Base-by-base conservation (phyloP, 2,113 vertebrate species). In the Panthera leo region DNA sequence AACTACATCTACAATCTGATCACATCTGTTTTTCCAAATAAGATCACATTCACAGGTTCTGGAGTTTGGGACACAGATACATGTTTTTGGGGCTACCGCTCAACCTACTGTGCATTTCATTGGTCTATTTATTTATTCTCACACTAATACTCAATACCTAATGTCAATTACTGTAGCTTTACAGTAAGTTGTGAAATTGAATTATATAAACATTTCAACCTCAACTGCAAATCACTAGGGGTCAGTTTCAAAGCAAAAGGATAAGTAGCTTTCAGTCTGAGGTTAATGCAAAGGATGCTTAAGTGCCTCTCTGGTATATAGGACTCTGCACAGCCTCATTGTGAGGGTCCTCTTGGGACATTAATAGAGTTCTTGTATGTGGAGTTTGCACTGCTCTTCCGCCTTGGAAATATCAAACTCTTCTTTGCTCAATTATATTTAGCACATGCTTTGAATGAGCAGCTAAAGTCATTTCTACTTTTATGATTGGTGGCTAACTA, bases 161-260 rank as follows among this genome's bases (percentile, higher is more conserved):
- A 25, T 55, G 21, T 23, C 55, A 48, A 25, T 94, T 91, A 91
- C 5, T 31, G 16, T 58, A 82, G 29, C 34, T 91, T 91, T 79
- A 65, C 53, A 67, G 39, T 80, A 85, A 51, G 53, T 82, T 3
- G 4, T 86, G 23, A 96, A 71, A 65, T n/a, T 85, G 42, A 71
- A 80, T 80, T 86, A 45, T 29, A 42, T 70, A 73, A 23, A 55
- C 65, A 42, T 58, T 90, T 93, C 71, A 84, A 10, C 9, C 86
- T 91, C 18, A 94, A 78, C 36, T 55, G 23, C 73, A 96, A 89
- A 95, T 93, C 61, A 61, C 13, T 45, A 11, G 51, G 67, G 65
- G 53, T 91, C 71, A 95, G 61, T 96, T 95, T 97, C 53, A 97
- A 95, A 89, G 58, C 84, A 89, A 83, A 96, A 58, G 12, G 55